phyloP scores from a whole-genome alignment of 2,113 vertebrate genomes.

The Gadus macrocephalus region DNA sequence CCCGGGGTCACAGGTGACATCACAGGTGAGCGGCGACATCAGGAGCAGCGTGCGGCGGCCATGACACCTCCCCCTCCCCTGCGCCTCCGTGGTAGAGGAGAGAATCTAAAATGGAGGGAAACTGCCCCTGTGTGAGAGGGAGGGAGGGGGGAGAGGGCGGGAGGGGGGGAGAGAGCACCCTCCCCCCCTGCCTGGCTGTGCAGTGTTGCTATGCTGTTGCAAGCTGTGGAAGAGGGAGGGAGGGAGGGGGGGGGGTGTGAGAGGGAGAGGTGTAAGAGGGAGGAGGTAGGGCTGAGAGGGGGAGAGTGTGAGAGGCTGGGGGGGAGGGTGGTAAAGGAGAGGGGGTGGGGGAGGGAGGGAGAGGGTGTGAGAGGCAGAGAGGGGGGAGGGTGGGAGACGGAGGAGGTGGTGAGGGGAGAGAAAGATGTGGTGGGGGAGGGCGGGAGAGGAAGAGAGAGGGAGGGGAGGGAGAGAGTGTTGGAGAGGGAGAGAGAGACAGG shows the following conservation, averaged over 20 bases:
- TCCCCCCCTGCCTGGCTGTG: conserved; percentile 46
- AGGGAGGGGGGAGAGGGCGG: conserved; percentile 23
- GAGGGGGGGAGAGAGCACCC: conserved; percentile 41
- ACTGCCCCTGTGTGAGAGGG: conserved; percentile 46
- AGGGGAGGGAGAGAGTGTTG: not conserved
- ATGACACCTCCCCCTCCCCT: conserved; percentile 32
- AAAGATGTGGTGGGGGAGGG: not conserved
- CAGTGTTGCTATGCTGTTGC: conserved; percentile 68
- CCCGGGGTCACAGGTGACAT: too few relatives aligned
- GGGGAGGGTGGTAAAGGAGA: not conserved
- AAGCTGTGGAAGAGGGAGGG: conserved; percentile 40
- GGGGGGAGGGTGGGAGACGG: not conserved
- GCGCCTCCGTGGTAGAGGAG: conserved; percentile 25
- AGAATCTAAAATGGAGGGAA: conserved; percentile 69
- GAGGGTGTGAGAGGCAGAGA: not conserved
- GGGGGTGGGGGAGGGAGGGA: not conserved
- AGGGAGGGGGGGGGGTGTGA: conserved; percentile 19
- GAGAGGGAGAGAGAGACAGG: not conserved
- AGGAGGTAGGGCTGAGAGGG: conserved; percentile 3
- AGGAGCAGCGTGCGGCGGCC: not conserved
- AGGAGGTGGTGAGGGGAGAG: not conserved
- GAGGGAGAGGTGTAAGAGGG: conserved; percentile 8
- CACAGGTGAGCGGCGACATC: not conserved
- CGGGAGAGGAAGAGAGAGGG: not conserved
- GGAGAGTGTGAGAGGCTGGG: not conserved